Conservation (phyloP, 2,888 invertebrate genomes). For the Psococerastis gibbosa region DNA sequence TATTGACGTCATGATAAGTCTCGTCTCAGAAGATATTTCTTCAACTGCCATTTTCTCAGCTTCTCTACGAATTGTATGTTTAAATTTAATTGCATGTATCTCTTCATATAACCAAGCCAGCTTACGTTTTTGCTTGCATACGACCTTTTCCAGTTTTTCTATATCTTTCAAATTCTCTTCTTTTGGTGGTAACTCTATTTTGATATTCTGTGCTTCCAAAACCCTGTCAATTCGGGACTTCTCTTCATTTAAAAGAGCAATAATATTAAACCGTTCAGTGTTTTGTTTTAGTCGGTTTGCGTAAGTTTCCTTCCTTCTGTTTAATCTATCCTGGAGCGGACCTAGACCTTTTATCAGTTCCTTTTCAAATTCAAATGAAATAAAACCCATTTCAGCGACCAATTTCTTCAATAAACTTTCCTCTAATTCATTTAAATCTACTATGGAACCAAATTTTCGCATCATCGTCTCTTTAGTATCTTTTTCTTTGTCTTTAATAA, state of each 20-base stretch:
- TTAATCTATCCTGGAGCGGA: slow-evolving; percentile 3
- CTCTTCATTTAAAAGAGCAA: slow-evolving; percentile 11
- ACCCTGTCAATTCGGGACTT: slow-evolving; percentile 9
- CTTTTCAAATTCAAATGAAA: slow-evolving; percentile 27
- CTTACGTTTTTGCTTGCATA: no score
- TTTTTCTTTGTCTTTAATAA: slow-evolving; percentile 35
- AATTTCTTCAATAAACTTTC: slow-evolving; percentile 34
- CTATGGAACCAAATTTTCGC: slow-evolving; percentile 34
- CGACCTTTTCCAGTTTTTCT: not conserved
- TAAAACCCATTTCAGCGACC: slow-evolving; percentile 33
- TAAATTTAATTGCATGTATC: no score
- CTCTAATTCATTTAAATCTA: slow-evolving; percentile 34
- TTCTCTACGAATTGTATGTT: no score
- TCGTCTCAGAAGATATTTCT: no score
- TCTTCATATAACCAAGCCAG: no score
- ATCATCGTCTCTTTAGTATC: slow-evolving; percentile 31
- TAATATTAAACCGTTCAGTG: slow-evolving; percentile 9
- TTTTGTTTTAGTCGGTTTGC: not conserved
- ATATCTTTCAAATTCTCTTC: not conserved
- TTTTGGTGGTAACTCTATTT: not conserved
- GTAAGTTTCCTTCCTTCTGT: not conserved
- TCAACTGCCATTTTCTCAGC: no score
- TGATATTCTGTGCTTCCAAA: slow-evolving; percentile 3
- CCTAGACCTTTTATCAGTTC: slow-evolving; percentile 28
- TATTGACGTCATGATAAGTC: no score